Percentiles rank a stretch among this genome's conserved stretches.
Evolutionary conservation across 2,113 vertebrate genomes (phyloP).

Genomic region (Cranoglanis bouderius): DNA sequence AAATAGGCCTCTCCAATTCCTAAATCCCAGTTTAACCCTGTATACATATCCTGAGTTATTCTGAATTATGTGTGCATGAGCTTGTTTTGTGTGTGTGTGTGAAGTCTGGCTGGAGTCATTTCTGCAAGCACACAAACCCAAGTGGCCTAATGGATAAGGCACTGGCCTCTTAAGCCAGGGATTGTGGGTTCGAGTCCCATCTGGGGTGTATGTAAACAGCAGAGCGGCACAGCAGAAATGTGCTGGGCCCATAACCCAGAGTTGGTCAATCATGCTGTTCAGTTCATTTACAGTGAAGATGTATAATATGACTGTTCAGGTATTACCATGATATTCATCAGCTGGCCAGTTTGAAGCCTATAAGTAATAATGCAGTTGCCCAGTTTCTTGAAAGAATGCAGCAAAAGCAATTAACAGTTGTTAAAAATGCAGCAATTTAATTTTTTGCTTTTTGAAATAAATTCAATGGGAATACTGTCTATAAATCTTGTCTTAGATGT

Average conservation of each 20-base stretch:
- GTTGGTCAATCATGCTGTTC: not conserved
- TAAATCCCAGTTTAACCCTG: not conserved
- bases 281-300: not conserved
- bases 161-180: slow-evolving; percentile 67
- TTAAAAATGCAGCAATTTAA: no score
- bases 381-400: no score
- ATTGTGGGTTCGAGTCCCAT: slow-evolving; percentile 57
- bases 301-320: not conserved
- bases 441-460: no score
- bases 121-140: no score
- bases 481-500: no score
- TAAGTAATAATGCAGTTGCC: no score
- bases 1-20: not conserved
- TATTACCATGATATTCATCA: not conserved
- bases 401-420: no score
- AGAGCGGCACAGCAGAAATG: slow-evolving; percentile 79
- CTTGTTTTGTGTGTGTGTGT: not conserved
- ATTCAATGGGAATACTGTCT: no score
- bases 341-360: no score
- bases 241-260: slow-evolving; percentile 82
- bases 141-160: slow-evolving; percentile 81
- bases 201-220: slow-evolving; percentile 28
- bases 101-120: no score
- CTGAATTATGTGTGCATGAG: not conserved
- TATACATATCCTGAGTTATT: not conserved